A percentile compares a stretch with the other conserved stretches of the same genome.
Evolutionary conservation across 1,140 invertebrate species (phyloP).

Genomic region (Neodiprion pinetum): DNA sequence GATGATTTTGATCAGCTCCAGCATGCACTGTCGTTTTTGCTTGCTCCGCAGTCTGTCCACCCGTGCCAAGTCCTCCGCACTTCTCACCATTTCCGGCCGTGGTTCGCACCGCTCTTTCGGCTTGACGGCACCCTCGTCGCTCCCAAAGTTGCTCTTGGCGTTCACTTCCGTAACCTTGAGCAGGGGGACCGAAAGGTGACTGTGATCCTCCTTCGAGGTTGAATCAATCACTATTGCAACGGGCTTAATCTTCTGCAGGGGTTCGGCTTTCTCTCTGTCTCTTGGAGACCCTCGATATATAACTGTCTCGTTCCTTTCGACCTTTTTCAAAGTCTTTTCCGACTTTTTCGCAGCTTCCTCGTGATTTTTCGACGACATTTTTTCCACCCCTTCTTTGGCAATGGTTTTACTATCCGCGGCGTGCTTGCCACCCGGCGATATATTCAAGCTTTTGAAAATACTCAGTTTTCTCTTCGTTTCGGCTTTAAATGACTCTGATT

Average conservation of each 20-base stretch:
- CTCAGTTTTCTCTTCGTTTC: neutral
- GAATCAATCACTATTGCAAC: slow-evolving; percentile 11
- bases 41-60: slow-evolving; percentile 24
- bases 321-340: slow-evolving; percentile 28
- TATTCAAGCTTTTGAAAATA: neutral
- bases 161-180: slow-evolving; percentile 27
- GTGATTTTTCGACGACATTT: neutral
- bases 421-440: neutral
- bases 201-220: slow-evolving; percentile 17
- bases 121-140: slow-evolving; percentile 5
- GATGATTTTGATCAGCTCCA: slow-evolving; percentile 51
- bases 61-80: slow-evolving; percentile 19
- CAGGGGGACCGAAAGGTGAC: slow-evolving; percentile 26
- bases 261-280: neutral
- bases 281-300: slow-evolving; percentile 47
- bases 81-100: neutral
- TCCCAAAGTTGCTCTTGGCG: slow-evolving; percentile 26
- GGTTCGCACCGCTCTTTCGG: neutral
- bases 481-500: neutral
- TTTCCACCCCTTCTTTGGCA: neutral
- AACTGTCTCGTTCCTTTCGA: slow-evolving; percentile 45
- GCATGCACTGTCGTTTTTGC: slow-evolving; percentile 48
- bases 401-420: neutral
- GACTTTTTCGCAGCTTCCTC: no score
- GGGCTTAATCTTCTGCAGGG: neutral